Conservation (phyloP, 2,113 vertebrate species). For the Myiozetetes cayanensis region DNA sequence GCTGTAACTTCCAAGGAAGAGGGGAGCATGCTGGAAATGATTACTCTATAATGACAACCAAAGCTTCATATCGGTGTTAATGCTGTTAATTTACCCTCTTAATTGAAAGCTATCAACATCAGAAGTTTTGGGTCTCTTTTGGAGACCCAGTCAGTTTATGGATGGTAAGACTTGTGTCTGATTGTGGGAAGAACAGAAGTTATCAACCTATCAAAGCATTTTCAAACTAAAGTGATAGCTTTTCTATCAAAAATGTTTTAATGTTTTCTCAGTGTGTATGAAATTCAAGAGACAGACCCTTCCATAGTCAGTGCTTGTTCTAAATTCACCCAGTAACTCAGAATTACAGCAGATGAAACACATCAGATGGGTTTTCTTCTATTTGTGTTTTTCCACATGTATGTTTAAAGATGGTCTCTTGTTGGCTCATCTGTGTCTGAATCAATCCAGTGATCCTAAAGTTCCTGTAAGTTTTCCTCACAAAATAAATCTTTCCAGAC, state of each 20-base stretch:
- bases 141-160: not conserved
- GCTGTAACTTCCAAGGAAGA: not conserved
- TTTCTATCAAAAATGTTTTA: not conserved
- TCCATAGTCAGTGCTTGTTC: not conserved
- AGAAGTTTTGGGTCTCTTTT: not conserved
- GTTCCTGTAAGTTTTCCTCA: not conserved
- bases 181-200: not conserved
- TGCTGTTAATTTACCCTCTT: not conserved
- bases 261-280: not conserved
- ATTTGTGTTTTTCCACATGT: not conserved
- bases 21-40: not conserved
- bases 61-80: not conserved
- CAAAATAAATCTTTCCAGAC: not conserved
- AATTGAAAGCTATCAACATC: not conserved
- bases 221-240: not conserved
- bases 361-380: not conserved
- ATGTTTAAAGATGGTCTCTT: not conserved
- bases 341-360: not conserved
- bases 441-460: not conserved
- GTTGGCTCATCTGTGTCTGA: not conserved
- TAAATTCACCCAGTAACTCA: not conserved
- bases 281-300: not conserved
- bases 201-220: not conserved
- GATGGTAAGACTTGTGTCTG: not conserved
- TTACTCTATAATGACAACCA: not conserved